Conservation (phyloP, 2,888 invertebrate genomes). For the Agrypnus murinus region DNA sequence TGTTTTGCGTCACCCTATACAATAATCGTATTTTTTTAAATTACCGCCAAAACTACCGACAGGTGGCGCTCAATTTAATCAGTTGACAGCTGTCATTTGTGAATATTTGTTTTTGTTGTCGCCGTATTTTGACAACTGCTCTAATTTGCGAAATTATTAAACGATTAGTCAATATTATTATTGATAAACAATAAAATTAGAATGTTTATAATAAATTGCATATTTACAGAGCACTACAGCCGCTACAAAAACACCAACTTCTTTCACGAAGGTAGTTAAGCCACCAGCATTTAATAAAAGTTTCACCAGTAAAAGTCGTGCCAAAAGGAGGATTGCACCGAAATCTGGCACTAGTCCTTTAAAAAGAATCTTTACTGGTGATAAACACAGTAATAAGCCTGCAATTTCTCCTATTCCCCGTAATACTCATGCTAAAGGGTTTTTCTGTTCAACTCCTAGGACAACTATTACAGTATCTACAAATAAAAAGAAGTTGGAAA, state of each 20-base stretch:
- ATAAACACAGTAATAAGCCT: background rate
- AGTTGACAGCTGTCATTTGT: too few relatives aligned
- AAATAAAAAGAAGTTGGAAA: slow-evolving; percentile 48
- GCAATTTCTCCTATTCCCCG: background rate
- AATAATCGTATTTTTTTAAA: too few relatives aligned
- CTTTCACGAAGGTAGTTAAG: slow-evolving; percentile 52
- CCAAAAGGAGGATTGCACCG: slow-evolving; percentile 12
- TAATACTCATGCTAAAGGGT: background rate
- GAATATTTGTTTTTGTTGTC: too few relatives aligned
- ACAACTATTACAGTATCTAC: background rate
- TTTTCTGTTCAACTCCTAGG: slow-evolving; percentile 39
- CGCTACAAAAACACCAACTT: background rate
- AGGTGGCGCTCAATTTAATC: too few relatives aligned
- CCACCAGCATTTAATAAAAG: slow-evolving; percentile 51
- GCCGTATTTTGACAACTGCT: too few relatives aligned
- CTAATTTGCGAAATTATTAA: too few relatives aligned
- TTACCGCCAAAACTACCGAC: too few relatives aligned
- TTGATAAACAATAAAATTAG: too few relatives aligned
- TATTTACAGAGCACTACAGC: background rate
- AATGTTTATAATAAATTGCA: too few relatives aligned
- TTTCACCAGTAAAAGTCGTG: slow-evolving; percentile 16
- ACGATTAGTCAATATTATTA: too few relatives aligned
- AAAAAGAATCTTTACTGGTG: too few relatives aligned
- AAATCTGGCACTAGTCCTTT: background rate
- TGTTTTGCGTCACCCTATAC: too few relatives aligned